Percentiles rank a stretch among this genome's conserved stretches.
Evolutionary conservation across 2,888 invertebrate species (phyloP).

Genomic region (Calliopum simillimum): DNA sequence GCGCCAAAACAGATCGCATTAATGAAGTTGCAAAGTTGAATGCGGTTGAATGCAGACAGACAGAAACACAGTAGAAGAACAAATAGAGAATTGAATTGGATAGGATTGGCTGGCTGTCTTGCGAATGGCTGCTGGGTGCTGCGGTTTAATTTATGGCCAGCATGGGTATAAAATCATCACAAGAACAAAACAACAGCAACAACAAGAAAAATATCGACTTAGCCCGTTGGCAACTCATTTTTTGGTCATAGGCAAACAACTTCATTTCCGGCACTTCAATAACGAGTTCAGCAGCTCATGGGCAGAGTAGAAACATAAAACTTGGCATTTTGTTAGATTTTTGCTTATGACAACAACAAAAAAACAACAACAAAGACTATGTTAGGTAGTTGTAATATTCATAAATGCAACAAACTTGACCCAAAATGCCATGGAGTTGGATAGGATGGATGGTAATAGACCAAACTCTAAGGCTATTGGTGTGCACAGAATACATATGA

Average conservation of each 20-base stretch:
- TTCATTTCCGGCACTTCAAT: constrained; percentile 9
- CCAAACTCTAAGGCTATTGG: no score
- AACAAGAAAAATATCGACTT: background rate
- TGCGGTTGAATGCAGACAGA: background rate
- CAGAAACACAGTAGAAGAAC: background rate
- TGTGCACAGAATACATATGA: background rate
- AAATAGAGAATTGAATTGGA: constrained; percentile 2
- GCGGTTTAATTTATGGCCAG: constrained; percentile 10
- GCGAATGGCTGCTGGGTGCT: background rate
- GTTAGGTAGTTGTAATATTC: background rate
- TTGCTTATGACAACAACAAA: background rate
- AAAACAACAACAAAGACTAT: background rate
- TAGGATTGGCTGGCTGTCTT: background rate
- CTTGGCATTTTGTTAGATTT: no score
- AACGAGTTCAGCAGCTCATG: background rate
- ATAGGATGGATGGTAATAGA: no score
- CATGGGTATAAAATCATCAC: background rate
- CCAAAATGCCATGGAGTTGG: no score
- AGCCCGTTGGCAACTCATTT: background rate
- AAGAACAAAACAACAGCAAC: background rate
- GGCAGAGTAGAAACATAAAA: background rate
- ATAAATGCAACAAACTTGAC: no score
- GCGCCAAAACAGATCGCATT: background rate
- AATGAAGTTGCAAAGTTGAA: constrained; percentile 3
- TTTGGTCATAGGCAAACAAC: constrained; percentile 13